Conservation (phyloP, 2,113 vertebrate genomes). For the Capreolus pygargus region DNA sequence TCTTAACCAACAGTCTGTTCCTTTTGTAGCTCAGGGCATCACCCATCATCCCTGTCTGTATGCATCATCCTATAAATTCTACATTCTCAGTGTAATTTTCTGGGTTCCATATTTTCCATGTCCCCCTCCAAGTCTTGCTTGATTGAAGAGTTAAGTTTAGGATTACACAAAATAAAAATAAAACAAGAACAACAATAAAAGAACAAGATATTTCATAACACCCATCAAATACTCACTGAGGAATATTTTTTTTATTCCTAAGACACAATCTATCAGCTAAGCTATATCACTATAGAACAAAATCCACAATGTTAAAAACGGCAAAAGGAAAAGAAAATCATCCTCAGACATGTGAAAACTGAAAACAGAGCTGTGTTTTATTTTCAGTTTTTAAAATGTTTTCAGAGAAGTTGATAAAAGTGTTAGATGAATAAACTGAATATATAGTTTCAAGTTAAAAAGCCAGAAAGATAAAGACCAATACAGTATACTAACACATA, state of each 20-base stretch:
- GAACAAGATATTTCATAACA: not conserved
- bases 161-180: constrained; percentile 74
- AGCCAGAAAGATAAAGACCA: too few relatives aligned
- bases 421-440: not conserved
- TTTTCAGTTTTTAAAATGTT: not conserved
- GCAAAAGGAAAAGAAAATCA: not conserved
- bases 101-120: constrained; percentile 32
- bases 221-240: not conserved
- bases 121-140: constrained; percentile 6
- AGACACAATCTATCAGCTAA: not conserved
- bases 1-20: constrained; percentile 61
- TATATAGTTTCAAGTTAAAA: not conserved
- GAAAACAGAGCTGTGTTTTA: not conserved
- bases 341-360: not conserved
- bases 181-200: constrained; percentile 56
- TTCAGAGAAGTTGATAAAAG: not conserved
- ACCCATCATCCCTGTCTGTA: not conserved
- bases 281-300: not conserved
- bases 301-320: not conserved
- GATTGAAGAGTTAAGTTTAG: constrained; percentile 62
- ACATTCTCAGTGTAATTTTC: constrained; percentile 63
- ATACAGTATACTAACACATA: too few relatives aligned
- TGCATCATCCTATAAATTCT: not conserved
- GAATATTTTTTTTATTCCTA: not conserved
- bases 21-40: not conserved